phyloP scores from a whole-genome alignment of 92 coral and sea anemone species.

The Phenganax subtilis region DNA sequence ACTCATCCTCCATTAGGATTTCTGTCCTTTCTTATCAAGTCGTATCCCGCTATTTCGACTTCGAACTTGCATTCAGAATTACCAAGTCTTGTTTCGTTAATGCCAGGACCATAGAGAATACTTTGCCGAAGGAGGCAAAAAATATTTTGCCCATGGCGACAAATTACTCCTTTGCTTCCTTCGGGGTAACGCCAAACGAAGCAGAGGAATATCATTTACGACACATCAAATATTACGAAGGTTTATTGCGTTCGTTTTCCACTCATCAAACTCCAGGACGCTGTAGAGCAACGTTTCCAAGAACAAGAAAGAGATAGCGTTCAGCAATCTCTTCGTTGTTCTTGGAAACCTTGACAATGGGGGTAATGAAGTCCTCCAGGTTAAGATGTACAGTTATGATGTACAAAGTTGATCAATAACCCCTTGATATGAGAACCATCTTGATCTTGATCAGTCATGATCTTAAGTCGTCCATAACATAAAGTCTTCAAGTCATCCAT shows the following conservation, averaged over 20 bases:
- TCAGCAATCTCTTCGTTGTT: constrained; percentile 63
- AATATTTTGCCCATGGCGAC: not conserved
- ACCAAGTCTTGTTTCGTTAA: no score
- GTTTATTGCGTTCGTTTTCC: constrained; percentile 65
- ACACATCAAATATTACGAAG: constrained; percentile 58
- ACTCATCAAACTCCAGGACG: constrained; percentile 95
- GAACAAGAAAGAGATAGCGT: no score
- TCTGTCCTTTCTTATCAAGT: no score
- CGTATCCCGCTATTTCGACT: no score
- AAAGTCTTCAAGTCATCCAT: constrained; percentile 70
- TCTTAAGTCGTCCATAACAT: constrained; percentile 83
- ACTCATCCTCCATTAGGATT: no score
- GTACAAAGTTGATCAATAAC: constrained; percentile 83
- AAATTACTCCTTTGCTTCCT: constrained; percentile 97
- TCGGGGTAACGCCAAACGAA: constrained; percentile 97
- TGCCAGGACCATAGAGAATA: constrained; percentile 53
- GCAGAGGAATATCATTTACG: constrained; percentile 93
- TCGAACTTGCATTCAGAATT: no score
- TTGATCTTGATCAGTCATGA: constrained; percentile 99
- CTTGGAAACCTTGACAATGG: constrained; percentile 92
- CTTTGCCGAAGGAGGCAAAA: not conserved
- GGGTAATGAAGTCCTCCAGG: constrained; percentile 93
- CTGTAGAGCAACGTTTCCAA: constrained; percentile 49
- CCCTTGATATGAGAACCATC: constrained; percentile 99
- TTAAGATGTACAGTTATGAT: constrained; percentile 91